Conservation (phyloP, 2,113 vertebrate genomes). For the Heterotis niloticus region DNA sequence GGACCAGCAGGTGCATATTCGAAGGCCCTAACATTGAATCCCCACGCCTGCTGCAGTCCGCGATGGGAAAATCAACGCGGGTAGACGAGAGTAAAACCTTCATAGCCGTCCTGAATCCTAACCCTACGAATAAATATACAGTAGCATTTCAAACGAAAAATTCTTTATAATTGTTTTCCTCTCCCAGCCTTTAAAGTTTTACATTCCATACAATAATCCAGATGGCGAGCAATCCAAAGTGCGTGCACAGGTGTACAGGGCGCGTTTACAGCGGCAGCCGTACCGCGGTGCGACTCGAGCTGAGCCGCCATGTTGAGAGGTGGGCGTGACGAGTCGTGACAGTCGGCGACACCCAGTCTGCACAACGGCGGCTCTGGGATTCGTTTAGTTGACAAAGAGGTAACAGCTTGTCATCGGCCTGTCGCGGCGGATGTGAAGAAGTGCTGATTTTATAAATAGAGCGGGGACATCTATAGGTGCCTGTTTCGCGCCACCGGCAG, state of each 20-base stretch:
- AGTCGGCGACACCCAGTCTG: conserved; percentile 23
- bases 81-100: too few relatives aligned
- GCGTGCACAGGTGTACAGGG: neutral
- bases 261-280: neutral
- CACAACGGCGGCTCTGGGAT: conserved; percentile 24
- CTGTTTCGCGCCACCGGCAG: conserved; percentile 16
- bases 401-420: conserved; percentile 39
- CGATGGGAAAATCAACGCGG: too few relatives aligned
- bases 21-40: too few relatives aligned
- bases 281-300: neutral
- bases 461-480: neutral
- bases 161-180: too few relatives aligned
- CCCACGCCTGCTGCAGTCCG: too few relatives aligned
- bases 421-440: conserved; percentile 20
- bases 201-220: neutral
- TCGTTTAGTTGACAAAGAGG: conserved; percentile 34
- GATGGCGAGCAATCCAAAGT: conserved; percentile 2
- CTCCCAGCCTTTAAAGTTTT: too few relatives aligned
- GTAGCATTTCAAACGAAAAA: too few relatives aligned
- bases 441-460: conserved; percentile 30
- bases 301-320: conserved; percentile 21
- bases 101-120: too few relatives aligned
- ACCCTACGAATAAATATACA: too few relatives aligned
- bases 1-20: too few relatives aligned
- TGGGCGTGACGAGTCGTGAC: conserved; percentile 17